Evolutionary conservation across 2,888 invertebrate genomes (phyloP).

Genomic region (Epinotia ramella): DNA sequence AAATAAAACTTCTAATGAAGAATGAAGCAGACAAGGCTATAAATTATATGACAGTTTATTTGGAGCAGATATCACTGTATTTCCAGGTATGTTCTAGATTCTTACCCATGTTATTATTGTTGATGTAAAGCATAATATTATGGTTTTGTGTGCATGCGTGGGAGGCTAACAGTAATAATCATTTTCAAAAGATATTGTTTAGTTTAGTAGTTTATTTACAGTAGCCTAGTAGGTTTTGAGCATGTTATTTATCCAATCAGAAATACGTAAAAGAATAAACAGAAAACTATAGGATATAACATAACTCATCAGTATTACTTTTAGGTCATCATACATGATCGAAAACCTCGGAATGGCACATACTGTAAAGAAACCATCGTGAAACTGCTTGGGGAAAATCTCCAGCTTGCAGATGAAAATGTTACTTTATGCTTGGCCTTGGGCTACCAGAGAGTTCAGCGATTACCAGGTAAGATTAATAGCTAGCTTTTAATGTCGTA

Average conservation of each 20-base stretch:
- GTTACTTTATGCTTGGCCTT: slow-evolving; percentile 79
- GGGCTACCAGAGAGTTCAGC: slow-evolving; percentile 80
- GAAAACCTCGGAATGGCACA: slow-evolving; percentile 80
- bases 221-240: no score
- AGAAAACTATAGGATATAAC: neutral
- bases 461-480: slow-evolving; percentile 71
- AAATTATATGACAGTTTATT: slow-evolving; percentile 81
- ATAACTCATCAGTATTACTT: slow-evolving; percentile 39
- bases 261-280: no score
- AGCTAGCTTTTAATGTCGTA: neutral
- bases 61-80: slow-evolving; percentile 80
- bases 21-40: slow-evolving; percentile 82
- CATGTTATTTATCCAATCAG: no score
- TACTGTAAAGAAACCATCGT: slow-evolving; percentile 82
- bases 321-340: slow-evolving; percentile 81
- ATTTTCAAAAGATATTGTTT: no score
- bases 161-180: no score
- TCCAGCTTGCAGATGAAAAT: slow-evolving; percentile 80
- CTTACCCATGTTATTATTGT: no score
- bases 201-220: no score
- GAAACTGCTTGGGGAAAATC: slow-evolving; percentile 78
- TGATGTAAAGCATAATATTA: no score
- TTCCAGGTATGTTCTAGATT: slow-evolving; percentile 67
- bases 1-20: slow-evolving; percentile 81
- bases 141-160: no score